phyloP scores from a whole-genome alignment of 2,113 vertebrate species.

The Saguinus midas region DNA sequence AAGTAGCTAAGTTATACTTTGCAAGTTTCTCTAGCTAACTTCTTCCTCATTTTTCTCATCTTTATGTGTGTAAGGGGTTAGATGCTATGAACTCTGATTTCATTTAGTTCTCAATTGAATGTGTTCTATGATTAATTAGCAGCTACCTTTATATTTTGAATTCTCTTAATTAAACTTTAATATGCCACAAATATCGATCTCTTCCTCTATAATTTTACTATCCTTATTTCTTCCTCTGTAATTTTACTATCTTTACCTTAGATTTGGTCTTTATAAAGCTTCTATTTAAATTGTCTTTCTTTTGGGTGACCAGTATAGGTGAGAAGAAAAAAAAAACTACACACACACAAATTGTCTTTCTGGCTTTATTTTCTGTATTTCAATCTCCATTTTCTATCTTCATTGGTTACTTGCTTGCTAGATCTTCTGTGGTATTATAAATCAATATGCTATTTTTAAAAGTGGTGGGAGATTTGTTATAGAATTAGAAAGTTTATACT shows the following conservation, averaged over 20 bases:
- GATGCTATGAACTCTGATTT: neutral
- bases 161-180: neutral
- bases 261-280: neutral
- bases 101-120: neutral
- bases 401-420: neutral
- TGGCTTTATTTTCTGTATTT: neutral
- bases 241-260: neutral
- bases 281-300: neutral
- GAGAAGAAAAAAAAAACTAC: no score
- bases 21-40: neutral
- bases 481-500: neutral
- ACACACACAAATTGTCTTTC: neutral
- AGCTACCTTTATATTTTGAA: neutral
- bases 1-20: neutral
- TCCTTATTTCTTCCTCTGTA: neutral
- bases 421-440: neutral
- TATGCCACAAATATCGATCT: neutral
- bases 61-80: neutral
- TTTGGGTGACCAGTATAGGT: no score
- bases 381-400: neutral
- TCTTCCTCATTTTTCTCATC: neutral
- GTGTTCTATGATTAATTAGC: neutral
- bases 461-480: neutral
- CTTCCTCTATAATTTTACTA: neutral
- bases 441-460: neutral